A percentile compares a stretch with the other conserved stretches of the same genome.
Conservation (phyloP, 2,797 vertebrate genomes). For the Gobio occitaniae region DNA sequence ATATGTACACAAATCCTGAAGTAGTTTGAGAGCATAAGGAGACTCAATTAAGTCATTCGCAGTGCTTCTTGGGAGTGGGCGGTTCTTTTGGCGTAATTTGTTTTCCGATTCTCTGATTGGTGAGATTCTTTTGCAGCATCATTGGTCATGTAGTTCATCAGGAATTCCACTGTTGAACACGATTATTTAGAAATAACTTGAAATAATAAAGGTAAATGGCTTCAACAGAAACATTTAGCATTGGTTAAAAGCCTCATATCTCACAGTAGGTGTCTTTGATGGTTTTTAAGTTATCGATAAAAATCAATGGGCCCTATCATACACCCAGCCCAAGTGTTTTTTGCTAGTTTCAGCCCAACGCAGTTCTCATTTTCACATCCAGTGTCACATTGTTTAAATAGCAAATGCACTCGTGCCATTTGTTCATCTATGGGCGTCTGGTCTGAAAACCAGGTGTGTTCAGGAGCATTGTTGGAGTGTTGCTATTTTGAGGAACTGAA, state of each 20-base stretch:
- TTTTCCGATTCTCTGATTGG: neutral
- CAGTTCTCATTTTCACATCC: too few species aligned
- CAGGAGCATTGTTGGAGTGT: too few species aligned
- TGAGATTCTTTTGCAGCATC: neutral
- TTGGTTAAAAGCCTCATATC: neutral
- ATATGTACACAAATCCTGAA: neutral
- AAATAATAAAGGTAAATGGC: neutral
- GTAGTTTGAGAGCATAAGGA: neutral
- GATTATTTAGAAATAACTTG: neutral
- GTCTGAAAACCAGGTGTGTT: too few species aligned
- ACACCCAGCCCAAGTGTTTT: too few species aligned
- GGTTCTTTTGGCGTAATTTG: neutral
- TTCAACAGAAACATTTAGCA: neutral
- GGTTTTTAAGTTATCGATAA: neutral
- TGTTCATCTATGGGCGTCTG: too few species aligned
- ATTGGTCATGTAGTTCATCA: neutral
- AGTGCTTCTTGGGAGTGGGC: too few species aligned
- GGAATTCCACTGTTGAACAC: neutral
- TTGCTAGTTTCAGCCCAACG: too few species aligned
- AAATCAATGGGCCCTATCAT: too few species aligned
- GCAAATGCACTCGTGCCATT: too few species aligned
- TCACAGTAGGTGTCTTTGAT: neutral
- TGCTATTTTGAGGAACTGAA: too few species aligned
- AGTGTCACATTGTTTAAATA: too few species aligned
- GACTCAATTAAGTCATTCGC: neutral